Evolutionary conservation across 2,888 invertebrate genomes (phyloP).

Genomic region (Aporophyla lueneburgensis): DNA sequence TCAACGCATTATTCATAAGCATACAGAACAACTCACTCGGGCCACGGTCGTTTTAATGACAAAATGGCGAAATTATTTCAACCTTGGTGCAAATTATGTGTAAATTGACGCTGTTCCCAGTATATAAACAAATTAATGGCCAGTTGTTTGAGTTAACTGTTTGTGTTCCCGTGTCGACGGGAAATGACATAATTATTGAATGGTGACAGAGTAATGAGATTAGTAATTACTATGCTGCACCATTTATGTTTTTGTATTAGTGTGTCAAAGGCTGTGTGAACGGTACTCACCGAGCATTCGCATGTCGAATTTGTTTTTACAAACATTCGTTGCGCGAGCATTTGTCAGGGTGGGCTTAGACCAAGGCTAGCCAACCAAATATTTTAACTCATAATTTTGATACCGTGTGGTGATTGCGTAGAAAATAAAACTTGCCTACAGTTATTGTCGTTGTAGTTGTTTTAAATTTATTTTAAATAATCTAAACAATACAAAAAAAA

Average conservation of each 20-base stretch:
- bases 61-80: slow-evolving; percentile 47
- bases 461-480: too few species aligned
- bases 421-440: too few species aligned
- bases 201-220: slow-evolving; percentile 30
- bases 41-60: slow-evolving; percentile 15
- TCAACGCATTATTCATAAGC: neutral
- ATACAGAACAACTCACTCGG: neutral
- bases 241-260: neutral
- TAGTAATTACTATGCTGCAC: slow-evolving; percentile 26
- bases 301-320: too few species aligned
- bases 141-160: slow-evolving; percentile 51
- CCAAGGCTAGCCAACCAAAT: too few species aligned
- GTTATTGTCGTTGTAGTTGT: too few species aligned
- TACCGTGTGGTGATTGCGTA: too few species aligned
- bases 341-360: too few species aligned
- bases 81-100: slow-evolving; percentile 54
- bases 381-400: too few species aligned
- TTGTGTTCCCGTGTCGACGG: slow-evolving; percentile 39
- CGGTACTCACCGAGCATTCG: neutral
- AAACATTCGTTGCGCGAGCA: too few species aligned
- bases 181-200: slow-evolving; percentile 49
- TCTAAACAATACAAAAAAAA: too few species aligned
- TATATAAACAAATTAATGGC: slow-evolving; percentile 61
- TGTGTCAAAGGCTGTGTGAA: neutral
- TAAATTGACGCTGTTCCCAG: slow-evolving; percentile 40